A percentile compares a stretch with the other conserved stretches of the same genome.
Evolutionary conservation across 2,888 invertebrate genomes (phyloP).

Genomic region (Branchipolynoe longqiensis): DNA sequence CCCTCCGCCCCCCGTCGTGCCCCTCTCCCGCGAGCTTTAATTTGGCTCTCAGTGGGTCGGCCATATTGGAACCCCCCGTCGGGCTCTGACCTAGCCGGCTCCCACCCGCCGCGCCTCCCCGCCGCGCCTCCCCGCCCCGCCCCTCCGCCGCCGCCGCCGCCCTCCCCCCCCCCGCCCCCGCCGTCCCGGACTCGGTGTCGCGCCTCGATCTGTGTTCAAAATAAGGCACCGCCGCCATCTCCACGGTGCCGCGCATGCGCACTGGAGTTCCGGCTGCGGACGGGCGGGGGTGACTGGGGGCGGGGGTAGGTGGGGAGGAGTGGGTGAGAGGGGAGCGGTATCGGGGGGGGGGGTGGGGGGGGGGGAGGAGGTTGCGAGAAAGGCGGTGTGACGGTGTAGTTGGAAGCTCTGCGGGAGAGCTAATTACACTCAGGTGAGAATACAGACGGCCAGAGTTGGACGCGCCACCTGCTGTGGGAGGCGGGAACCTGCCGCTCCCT

Average conservation of each 20-base stretch:
- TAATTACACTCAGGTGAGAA: conserved; percentile 53
- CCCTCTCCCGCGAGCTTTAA: conserved; percentile 53
- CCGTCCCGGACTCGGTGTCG: too few species aligned
- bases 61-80: conserved; percentile 5
- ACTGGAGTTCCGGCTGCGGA: too few species aligned
- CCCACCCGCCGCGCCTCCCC: neutral
- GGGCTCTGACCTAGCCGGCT: conserved; percentile 15
- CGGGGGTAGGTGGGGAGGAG: too few species aligned
- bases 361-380: too few species aligned
- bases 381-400: neutral
- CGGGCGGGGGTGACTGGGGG: too few species aligned
- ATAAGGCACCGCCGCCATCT: neutral
- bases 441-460: conserved; percentile 42
- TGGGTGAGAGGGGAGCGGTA: too few species aligned
- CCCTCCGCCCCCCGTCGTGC: conserved; percentile 13
- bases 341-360: too few species aligned
- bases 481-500: neutral
- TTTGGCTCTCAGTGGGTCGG: conserved; percentile 36
- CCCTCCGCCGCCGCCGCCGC: too few species aligned
- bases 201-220: conserved; percentile 38
- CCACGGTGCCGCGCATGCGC: neutral
- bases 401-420: conserved; percentile 23
- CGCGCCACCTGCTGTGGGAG: conserved; percentile 31
- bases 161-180: too few species aligned
- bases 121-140: too few species aligned